phyloP scores from a whole-genome alignment of 1,140 invertebrate genomes.

The Tetragonula clypearis region DNA sequence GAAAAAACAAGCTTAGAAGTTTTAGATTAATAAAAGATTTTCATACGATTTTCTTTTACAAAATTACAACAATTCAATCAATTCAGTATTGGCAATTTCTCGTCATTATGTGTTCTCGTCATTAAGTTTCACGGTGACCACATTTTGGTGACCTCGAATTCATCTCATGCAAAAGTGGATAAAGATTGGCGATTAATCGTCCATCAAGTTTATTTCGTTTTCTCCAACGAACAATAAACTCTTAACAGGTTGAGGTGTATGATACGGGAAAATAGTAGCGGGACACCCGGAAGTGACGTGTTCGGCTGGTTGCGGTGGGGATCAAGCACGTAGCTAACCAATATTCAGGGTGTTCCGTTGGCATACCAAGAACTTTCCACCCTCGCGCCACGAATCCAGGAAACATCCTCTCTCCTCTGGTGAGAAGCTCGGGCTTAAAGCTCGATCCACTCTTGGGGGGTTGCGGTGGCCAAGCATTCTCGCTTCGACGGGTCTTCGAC shows the following conservation, averaged over 20 bases:
- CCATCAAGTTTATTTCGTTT: neutral
- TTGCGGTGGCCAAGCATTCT: neutral
- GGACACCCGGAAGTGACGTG: conserved; percentile 52
- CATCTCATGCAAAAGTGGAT: too few relatives aligned
- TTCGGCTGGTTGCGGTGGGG: conserved; percentile 54
- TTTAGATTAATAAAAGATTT: too few relatives aligned
- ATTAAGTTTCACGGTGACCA: too few relatives aligned
- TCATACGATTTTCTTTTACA: too few relatives aligned
- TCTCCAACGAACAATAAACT: neutral
- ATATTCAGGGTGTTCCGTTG: conserved; percentile 55
- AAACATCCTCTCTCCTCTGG: neutral
- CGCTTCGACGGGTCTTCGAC: conserved; percentile 3
- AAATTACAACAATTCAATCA: too few relatives aligned
- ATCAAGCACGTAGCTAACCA: conserved; percentile 59
- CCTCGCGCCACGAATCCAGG: neutral
- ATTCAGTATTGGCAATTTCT: too few relatives aligned
- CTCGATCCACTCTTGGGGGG: neutral
- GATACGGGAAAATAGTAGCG: conserved; percentile 48
- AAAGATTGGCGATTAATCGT: too few relatives aligned
- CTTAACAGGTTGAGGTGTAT: neutral
- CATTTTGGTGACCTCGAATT: too few relatives aligned
- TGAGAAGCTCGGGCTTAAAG: neutral
- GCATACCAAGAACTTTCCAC: conserved; percentile 56
- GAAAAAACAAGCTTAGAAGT: too few relatives aligned
- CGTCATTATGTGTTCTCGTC: too few relatives aligned